A percentile compares a stretch with the other conserved stretches of the same genome.
phyloP scores from a whole-genome alignment of 2,113 vertebrate genomes.

The Hemiprocne comata region DNA sequence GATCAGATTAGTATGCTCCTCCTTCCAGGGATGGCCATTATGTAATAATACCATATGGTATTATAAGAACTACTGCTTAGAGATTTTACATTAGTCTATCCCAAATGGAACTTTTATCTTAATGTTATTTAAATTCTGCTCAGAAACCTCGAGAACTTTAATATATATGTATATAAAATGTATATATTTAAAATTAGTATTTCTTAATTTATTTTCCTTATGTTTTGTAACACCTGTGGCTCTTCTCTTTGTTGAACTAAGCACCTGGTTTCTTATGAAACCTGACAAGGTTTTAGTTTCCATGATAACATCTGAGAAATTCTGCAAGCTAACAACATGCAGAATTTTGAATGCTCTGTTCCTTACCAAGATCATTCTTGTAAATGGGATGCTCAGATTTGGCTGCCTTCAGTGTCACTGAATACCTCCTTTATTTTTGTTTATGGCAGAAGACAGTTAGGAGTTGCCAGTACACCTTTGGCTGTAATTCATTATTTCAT shows the following conservation, averaged over 20 bases:
- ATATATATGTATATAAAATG: background rate
- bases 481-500: background rate
- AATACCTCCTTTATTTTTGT: background rate
- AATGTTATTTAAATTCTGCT: background rate
- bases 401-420: background rate
- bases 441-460: background rate
- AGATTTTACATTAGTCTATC: background rate
- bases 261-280: background rate
- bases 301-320: background rate
- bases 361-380: too few relatives aligned
- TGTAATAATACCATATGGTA: background rate
- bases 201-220: background rate
- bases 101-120: background rate
- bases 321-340: background rate
- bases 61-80: background rate
- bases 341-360: background rate
- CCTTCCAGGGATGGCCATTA: background rate
- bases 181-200: background rate
- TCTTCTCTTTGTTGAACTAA: background rate
- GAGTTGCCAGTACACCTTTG: background rate
- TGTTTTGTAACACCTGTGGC: background rate
- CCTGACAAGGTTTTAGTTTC: background rate
- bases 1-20: background rate
- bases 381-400: background rate
- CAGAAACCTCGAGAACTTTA: background rate